A percentile compares a stretch with the other conserved stretches of the same genome.
phyloP scores from a whole-genome alignment of 1,140 invertebrate species.

The Drosophila repleta region DNA sequence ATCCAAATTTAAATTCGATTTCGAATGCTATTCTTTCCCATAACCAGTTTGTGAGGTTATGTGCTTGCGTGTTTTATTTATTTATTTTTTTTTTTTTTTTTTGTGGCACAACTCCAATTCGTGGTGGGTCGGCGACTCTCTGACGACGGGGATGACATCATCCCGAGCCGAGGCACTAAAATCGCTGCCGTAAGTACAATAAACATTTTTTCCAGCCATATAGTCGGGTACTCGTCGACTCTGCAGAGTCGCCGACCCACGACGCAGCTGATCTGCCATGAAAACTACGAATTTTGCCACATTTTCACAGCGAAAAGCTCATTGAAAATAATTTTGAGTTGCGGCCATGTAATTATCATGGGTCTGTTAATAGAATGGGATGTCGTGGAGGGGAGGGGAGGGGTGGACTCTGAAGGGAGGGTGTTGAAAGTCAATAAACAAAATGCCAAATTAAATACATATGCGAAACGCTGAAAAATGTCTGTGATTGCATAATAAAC shows the following conservation, averaged over 20 bases:
- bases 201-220: slow-evolving; percentile 55
- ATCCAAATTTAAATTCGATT: slow-evolving; percentile 10
- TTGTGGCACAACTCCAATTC: slow-evolving; percentile 61
- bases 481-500: slow-evolving; percentile 74
- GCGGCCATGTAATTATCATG: slow-evolving; percentile 54
- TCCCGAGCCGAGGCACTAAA: slow-evolving; percentile 51
- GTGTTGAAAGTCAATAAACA: slow-evolving; percentile 65
- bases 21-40: slow-evolving; percentile 34
- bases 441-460: slow-evolving; percentile 74
- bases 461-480: slow-evolving; percentile 61
- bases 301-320: slow-evolving; percentile 20
- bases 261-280: slow-evolving; percentile 40
- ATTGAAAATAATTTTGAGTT: slow-evolving; percentile 22
- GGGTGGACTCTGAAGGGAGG: background rate
- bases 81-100: slow-evolving; percentile 16
- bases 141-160: slow-evolving; percentile 64
- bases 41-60: slow-evolving; percentile 60
- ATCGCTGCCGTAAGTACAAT: slow-evolving; percentile 74
- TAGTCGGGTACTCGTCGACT: slow-evolving; percentile 6
- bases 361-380: slow-evolving; percentile 35
- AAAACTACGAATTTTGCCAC: slow-evolving; percentile 44
- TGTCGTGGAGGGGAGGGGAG: too few species aligned
- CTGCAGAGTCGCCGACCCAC: background rate
- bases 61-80: too few species aligned
- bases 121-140: slow-evolving; percentile 31